Conservation (phyloP, 2,113 vertebrate species). For the Pterocles orientalis region DNA sequence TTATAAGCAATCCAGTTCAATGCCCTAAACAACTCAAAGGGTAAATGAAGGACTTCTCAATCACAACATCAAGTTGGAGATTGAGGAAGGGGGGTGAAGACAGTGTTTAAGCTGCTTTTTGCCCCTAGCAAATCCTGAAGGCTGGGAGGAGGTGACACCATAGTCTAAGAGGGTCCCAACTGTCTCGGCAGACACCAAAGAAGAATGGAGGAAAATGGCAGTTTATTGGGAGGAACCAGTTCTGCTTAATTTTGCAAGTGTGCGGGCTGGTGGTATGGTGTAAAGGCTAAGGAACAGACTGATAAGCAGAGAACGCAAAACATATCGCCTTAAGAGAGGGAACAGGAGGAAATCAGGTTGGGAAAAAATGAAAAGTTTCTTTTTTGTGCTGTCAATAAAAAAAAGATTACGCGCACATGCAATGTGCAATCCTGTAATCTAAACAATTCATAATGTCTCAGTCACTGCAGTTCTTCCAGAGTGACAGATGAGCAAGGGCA, state of each 20-base stretch:
- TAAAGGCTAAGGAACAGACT: neutral
- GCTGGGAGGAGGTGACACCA: neutral
- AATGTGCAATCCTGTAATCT: neutral
- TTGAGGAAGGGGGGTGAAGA: neutral
- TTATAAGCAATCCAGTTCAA: neutral
- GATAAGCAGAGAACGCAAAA: neutral
- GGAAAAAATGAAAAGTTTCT: neutral
- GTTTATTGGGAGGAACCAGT: neutral
- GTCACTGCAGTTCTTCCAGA: neutral
- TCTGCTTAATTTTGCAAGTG: neutral
- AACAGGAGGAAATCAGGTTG: neutral
- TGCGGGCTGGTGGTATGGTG: neutral
- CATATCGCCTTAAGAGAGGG: neutral
- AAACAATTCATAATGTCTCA: neutral
- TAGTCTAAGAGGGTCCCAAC: neutral
- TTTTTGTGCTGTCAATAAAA: neutral
- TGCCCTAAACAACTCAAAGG: neutral
- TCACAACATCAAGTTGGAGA: neutral
- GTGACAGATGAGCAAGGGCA: neutral
- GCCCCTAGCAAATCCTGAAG: neutral
- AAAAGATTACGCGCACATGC: neutral
- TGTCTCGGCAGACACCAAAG: neutral
- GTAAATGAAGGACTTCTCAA: neutral
- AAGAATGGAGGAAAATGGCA: neutral
- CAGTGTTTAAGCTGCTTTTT: neutral